Percentiles rank a stretch among this genome's conserved stretches.
phyloP scores from a whole-genome alignment of 2,888 invertebrate genomes.

The Salpingus planirostris region DNA sequence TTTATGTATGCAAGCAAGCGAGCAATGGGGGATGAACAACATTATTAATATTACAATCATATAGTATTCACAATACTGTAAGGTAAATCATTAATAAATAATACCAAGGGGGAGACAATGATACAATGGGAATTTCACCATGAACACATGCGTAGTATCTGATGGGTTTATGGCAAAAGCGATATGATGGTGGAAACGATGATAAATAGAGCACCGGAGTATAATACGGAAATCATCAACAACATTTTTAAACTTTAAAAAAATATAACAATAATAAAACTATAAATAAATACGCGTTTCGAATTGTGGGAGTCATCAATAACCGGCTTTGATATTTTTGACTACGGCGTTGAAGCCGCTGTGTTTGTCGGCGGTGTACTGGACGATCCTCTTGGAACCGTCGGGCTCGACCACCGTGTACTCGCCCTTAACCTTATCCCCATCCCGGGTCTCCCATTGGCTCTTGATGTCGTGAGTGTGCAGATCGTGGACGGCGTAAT shows the following conservation, averaged over 20 bases:
- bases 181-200: constrained; percentile 6
- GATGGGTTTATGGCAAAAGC: constrained; percentile 10
- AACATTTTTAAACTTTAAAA: no score
- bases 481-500: constrained; percentile 42
- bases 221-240: no score
- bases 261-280: no score
- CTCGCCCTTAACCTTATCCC: constrained; percentile 41
- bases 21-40: no score
- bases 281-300: constrained; percentile 9
- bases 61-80: constrained; percentile 5
- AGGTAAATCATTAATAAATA: constrained; percentile 6
- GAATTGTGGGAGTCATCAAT: constrained; percentile 13
- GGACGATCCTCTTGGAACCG: constrained; percentile 36
- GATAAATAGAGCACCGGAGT: no score
- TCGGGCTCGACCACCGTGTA: constrained; percentile 40
- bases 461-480: constrained; percentile 43
- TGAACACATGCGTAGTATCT: constrained; percentile 24
- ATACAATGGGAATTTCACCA: no score
- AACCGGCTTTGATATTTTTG: constrained; percentile 30
- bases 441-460: constrained; percentile 42
- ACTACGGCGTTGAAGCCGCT: constrained; percentile 38
- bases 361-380: constrained; percentile 39
- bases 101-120: no score
- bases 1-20: no score
- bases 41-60: constrained; percentile 5